Evolutionary conservation across 2,888 invertebrate species (phyloP), one percentile per base, ranked within the genome.

Genomic region (Pheosia gnoma): DNA sequence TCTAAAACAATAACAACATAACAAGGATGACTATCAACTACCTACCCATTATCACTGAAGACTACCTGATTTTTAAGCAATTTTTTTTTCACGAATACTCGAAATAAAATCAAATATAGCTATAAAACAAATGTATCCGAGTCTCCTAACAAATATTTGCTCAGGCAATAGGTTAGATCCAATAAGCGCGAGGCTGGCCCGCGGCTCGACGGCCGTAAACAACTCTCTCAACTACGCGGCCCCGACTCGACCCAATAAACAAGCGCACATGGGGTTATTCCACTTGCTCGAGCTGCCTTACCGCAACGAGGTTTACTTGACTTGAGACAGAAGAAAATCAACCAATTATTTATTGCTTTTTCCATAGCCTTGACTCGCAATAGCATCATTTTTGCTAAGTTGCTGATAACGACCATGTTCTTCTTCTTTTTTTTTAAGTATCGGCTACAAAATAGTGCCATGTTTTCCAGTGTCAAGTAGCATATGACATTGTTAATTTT

Each of bases 131-230:
- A 67, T 62, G 52, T 59, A 62, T 49, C 71, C 70, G 67, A 74
- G 68, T 63, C 47, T 66, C 61, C 59, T 56, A 60, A 71, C 66
- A 80, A 80, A 82, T 77, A 75, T 80, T 80, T 78, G 65, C 69
- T 69, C 69, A 65, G 62, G 59, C 74, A 72, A 78, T 76, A 79
- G 70, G 76, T 74, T 25, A 76, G 78, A 82, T 79, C 76, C 75
- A 80, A 82, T 80, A 79, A 80, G 68, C 63, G 68, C 69, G 67
- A 25, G 11, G 10, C 8, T 58, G 68, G 59, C 60, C 59, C 59
- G 64, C 62, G 58, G 61, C 60, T 62, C 59, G 65, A 65, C 67
- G 67, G 70, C 74, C 70, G 73, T 75, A 80, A 72, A 78, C 76
- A 79, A 75, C 70, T 73, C 65, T 59, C 71, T 25, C 51, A 62